Evolutionary conservation across 1,140 invertebrate genomes (phyloP).

Genomic region (Drosophila sproati): DNA sequence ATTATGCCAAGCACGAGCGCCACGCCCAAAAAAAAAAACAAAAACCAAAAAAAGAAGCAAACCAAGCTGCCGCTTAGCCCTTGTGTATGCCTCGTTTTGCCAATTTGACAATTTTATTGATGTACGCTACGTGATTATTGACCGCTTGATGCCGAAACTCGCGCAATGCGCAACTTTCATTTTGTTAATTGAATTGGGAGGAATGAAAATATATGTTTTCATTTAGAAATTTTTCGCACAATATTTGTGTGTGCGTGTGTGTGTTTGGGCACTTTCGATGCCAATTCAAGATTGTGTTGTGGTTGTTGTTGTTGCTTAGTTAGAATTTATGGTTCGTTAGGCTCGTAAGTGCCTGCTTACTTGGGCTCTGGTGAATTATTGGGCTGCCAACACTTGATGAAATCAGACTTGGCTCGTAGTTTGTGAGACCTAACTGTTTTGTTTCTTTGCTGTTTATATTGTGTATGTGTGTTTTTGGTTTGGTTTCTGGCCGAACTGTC

Average conservation of each 20-base stretch:
- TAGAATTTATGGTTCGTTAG: conserved; percentile 70
- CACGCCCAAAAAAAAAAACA: conserved; percentile 28
- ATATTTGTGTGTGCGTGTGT: conserved; percentile 18
- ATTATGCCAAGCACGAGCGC: conserved; percentile 54
- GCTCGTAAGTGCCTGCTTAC: conserved; percentile 52
- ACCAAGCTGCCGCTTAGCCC: conserved; percentile 13
- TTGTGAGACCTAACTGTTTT: conserved; percentile 49
- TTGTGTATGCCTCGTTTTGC: conserved; percentile 39
- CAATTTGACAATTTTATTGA: conserved; percentile 81
- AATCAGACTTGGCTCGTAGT: conserved; percentile 16
- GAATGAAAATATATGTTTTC: conserved; percentile 54
- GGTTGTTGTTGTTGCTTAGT: conserved; percentile 40
- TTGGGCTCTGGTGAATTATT: conserved; percentile 64
- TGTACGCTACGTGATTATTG: conserved; percentile 69
- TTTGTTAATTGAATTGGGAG: conserved; percentile 47
- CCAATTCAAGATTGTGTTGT: conserved; percentile 13
- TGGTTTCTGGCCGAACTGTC: conserved; percentile 64
- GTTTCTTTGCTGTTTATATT: not conserved
- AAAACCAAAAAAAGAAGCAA: conserved; percentile 6
- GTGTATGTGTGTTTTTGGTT: not conserved
- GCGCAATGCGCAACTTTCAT: conserved; percentile 53
- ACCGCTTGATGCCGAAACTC: conserved; percentile 26
- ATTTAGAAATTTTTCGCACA: conserved; percentile 65
- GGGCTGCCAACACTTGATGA: conserved; percentile 59
- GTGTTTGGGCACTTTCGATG: conserved; percentile 59